Conservation (phyloP, 1,140 invertebrate genomes). For the Drosophila erecta region DNA sequence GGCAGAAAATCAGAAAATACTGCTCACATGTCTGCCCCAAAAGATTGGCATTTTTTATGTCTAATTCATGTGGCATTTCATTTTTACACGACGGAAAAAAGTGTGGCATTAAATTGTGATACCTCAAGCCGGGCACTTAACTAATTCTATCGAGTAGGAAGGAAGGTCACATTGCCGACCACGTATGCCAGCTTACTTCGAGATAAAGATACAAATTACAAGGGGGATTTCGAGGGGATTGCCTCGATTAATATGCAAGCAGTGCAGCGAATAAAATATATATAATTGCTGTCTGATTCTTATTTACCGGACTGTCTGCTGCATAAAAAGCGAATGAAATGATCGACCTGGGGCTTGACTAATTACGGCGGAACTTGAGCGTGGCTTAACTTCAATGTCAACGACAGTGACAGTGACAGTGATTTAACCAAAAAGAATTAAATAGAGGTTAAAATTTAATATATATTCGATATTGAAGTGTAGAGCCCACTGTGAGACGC, state of each 20-base stretch:
- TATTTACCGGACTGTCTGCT: constrained; percentile 45
- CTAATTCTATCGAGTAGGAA: constrained; percentile 22
- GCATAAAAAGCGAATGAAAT: constrained; percentile 52
- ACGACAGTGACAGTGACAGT: constrained; percentile 1
- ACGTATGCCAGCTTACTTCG: constrained; percentile 56
- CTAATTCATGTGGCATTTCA: constrained; percentile 38
- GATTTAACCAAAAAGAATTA: too few relatives aligned
- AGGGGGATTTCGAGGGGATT: constrained; percentile 15
- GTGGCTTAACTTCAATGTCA: constrained; percentile 32
- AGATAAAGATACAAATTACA: constrained; percentile 52
- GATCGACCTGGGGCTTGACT: constrained; percentile 43
- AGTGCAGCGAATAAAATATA: constrained; percentile 69
- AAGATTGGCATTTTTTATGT: constrained; percentile 39
- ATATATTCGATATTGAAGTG: background rate
- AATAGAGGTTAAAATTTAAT: background rate
- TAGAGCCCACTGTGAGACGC: background rate
- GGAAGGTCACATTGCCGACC: constrained; percentile 32
- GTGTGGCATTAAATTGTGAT: constrained; percentile 32
- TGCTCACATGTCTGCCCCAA: constrained; percentile 26
- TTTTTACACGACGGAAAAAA: constrained; percentile 24
- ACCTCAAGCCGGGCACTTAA: constrained; percentile 15
- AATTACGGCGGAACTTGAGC: constrained; percentile 48
- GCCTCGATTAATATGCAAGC: constrained; percentile 74
- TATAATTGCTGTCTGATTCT: constrained; percentile 56
- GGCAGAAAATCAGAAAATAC: constrained; percentile 7